A percentile compares a stretch with the other conserved stretches of the same genome.
These are phyloP conservation scores for Scaptomyza polygonia DNA, from an alignment of 2,888 invertebrate species.

Conservation along the genomic window DNA sequence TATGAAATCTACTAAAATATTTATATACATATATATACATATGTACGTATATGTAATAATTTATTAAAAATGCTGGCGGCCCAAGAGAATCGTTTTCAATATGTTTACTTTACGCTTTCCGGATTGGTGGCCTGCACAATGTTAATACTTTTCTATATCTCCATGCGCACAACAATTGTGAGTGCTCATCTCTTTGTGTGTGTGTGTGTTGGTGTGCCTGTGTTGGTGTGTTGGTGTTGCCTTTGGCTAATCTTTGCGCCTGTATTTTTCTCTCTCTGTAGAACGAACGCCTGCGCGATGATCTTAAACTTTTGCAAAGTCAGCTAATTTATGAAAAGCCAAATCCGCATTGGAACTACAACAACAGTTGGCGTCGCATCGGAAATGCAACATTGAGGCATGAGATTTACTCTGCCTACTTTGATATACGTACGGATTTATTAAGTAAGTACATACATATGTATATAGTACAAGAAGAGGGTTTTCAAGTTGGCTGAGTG, in stretches of 20 bases:
- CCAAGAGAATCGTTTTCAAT: constrained; percentile 79
- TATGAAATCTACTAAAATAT: constrained; percentile 3
- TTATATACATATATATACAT: constrained; percentile 15
- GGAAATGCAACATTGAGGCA: constrained; percentile 76
- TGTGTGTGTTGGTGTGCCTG: constrained; percentile 13
- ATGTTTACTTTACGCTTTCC: constrained; percentile 81
- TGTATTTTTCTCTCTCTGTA: constrained; percentile 43
- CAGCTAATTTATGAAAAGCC: constrained; percentile 75
- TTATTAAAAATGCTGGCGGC: constrained; percentile 58
- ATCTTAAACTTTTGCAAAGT: constrained; percentile 72
- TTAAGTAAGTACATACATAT: constrained; percentile 59
- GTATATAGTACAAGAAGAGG: neutral
- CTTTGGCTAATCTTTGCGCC: neutral
- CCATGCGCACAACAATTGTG: constrained; percentile 79
- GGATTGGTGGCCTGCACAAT: constrained; percentile 80
- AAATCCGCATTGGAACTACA: constrained; percentile 77
- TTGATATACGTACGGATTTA: constrained; percentile 83
- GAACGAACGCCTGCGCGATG: constrained; percentile 74
- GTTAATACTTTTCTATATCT: constrained; percentile 79
- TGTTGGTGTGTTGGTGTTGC: neutral
- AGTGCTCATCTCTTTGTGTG: constrained; percentile 50
- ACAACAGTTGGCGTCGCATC: constrained; percentile 81
- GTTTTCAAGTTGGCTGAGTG: neutral
- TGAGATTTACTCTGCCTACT: constrained; percentile 84
- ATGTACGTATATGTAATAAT: constrained; percentile 13